Evolutionary conservation across 1,140 invertebrate species (phyloP).

Genomic region (Ruditapes philippinarum): DNA sequence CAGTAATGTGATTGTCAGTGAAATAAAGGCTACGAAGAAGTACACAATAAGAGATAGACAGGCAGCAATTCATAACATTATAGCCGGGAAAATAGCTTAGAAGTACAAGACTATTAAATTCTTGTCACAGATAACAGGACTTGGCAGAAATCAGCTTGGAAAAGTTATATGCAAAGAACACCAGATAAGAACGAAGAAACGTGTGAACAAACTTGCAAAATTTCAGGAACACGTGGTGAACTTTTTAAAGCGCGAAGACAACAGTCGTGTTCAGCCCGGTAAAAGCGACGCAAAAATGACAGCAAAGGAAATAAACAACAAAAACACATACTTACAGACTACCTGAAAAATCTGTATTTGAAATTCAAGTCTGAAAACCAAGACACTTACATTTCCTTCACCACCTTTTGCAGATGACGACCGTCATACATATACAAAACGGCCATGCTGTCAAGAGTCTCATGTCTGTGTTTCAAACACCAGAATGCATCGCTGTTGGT

Average conservation of each 20-base stretch:
- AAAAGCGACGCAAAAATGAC: not conserved
- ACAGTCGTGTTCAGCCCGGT: not conserved
- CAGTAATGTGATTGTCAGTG: too few species aligned
- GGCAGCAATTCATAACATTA: not conserved
- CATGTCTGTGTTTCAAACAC: not conserved
- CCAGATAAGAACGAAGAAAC: not conserved
- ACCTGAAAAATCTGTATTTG: constrained; percentile 10
- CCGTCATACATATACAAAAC: not conserved
- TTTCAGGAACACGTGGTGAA: not conserved
- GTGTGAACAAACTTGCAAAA: not conserved
- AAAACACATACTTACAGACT: not conserved
- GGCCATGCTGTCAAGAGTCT: not conserved
- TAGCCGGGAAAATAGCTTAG: not conserved
- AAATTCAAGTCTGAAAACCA: constrained; percentile 41
- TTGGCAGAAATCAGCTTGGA: not conserved
- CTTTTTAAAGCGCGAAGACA: not conserved
- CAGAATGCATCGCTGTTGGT: too few species aligned
- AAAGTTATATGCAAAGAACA: not conserved
- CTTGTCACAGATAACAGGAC: not conserved
- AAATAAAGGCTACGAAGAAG: too few species aligned
- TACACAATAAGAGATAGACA: not conserved
- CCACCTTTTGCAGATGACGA: not conserved
- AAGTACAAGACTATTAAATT: not conserved
- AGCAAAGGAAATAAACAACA: not conserved
- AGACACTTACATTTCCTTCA: not conserved